phyloP scores from a whole-genome alignment of 1,140 invertebrate species.

The Maniola jurtina region DNA sequence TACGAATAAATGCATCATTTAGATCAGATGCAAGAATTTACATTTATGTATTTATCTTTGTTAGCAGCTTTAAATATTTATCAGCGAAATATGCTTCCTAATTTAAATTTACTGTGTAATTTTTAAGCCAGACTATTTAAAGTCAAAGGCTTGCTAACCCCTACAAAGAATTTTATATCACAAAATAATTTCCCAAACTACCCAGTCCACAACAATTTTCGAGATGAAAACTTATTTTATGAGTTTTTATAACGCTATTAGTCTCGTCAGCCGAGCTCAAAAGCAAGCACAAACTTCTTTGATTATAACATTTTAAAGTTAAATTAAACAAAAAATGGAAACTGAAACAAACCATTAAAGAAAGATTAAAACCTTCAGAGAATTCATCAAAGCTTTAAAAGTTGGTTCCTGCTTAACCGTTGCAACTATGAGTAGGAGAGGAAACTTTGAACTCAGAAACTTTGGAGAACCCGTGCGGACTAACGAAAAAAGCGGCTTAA shows the following conservation, averaged over 20 bases:
- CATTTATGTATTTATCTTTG: no score
- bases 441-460: slow-evolving; percentile 33
- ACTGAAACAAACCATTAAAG: slow-evolving; percentile 40
- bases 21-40: no score
- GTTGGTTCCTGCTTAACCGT: slow-evolving; percentile 39
- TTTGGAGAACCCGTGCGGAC: slow-evolving; percentile 31
- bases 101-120: not conserved
- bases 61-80: no score
- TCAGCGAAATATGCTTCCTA: no score
- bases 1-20: no score
- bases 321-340: slow-evolving; percentile 37
- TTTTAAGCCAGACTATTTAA: not conserved
- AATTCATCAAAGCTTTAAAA: slow-evolving; percentile 43
- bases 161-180: not conserved
- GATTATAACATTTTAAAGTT: slow-evolving; percentile 37
- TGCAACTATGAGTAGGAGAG: slow-evolving; percentile 37
- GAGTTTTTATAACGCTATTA: slow-evolving; percentile 19
- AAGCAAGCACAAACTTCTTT: slow-evolving; percentile 31
- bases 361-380: slow-evolving; percentile 39
- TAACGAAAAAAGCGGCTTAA: slow-evolving; percentile 41
- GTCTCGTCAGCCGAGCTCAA: slow-evolving; percentile 16
- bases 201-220: slow-evolving; percentile 10
- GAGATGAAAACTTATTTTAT: slow-evolving; percentile 20
- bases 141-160: not conserved
- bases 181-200: slow-evolving; percentile 5